Percentiles rank a stretch among this genome's conserved stretches.
phyloP scores from a whole-genome alignment of 2,888 invertebrate species.

The Drosophila silvestris region DNA sequence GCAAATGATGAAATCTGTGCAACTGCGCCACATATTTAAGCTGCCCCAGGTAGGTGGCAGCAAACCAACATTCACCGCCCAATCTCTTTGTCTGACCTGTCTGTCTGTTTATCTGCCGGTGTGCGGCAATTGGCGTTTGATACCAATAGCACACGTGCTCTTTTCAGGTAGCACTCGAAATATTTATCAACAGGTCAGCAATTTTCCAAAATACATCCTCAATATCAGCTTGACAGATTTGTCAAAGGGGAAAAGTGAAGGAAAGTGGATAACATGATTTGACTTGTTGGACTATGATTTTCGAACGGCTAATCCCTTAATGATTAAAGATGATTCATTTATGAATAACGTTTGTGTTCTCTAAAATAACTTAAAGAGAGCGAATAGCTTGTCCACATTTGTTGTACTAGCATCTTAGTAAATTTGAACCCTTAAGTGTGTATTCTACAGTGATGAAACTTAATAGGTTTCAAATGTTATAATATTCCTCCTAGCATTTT shows the following conservation, averaged over 20 bases:
- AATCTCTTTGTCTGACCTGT: neutral
- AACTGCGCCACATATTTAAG: constrained; percentile 55
- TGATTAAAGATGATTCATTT: neutral
- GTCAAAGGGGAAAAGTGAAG: neutral
- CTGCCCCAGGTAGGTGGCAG: constrained; percentile 42
- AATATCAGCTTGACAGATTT: neutral
- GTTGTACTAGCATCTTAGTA: neutral
- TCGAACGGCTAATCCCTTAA: neutral
- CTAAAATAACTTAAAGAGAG: neutral
- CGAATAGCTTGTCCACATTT: neutral
- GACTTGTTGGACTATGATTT: neutral
- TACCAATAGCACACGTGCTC: constrained; percentile 27
- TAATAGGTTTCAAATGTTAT: neutral
- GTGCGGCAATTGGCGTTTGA: constrained; percentile 2
- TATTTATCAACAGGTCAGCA: constrained; percentile 8
- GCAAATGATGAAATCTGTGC: constrained; percentile 70
- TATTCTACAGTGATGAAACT: neutral
- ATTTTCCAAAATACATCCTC: neutral
- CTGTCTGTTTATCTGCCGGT: neutral
- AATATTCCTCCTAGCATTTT: neutral
- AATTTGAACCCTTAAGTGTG: neutral
- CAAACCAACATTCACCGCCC: constrained; percentile 8
- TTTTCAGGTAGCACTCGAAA: constrained; percentile 10
- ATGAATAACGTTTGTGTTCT: neutral
- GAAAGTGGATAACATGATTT: neutral